Conservation (phyloP, 1,140 invertebrate species). For the Drosophila kurseongensis region DNA sequence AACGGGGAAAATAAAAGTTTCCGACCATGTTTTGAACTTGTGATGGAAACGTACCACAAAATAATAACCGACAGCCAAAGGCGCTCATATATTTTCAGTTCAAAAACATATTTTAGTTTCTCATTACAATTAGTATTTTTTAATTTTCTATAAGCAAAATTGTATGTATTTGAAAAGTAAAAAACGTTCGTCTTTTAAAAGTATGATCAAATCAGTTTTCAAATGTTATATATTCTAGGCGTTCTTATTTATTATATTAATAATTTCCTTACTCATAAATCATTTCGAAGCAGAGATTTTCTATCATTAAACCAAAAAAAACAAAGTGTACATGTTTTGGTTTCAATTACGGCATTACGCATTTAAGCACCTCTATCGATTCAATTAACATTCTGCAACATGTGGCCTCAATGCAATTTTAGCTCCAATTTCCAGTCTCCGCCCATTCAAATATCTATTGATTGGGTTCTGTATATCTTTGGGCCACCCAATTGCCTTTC, state of each 20-base stretch:
- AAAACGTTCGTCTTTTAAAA: too few relatives aligned
- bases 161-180: too few relatives aligned
- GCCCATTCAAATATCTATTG: slow-evolving; percentile 31
- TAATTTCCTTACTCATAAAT: too few relatives aligned
- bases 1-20: not conserved
- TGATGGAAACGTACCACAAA: slow-evolving; percentile 10
- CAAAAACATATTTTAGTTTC: not conserved
- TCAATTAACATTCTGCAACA: slow-evolving; percentile 40
- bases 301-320: too few relatives aligned
- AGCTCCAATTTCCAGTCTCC: not conserved
- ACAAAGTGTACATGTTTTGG: not conserved
- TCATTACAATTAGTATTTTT: not conserved
- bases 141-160: too few relatives aligned
- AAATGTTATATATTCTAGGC: too few relatives aligned
- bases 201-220: too few relatives aligned
- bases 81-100: not conserved
- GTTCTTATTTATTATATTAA: too few relatives aligned
- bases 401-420: slow-evolving; percentile 14
- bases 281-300: too few relatives aligned
- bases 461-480: not conserved
- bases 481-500: not conserved
- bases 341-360: slow-evolving; percentile 25
- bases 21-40: slow-evolving; percentile 8
- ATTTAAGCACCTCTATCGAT: slow-evolving; percentile 14
- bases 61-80: not conserved